A percentile compares a stretch with the other conserved stretches of the same genome.
phyloP scores from a whole-genome alignment of 2,113 vertebrate species.

The Fulica atra region DNA sequence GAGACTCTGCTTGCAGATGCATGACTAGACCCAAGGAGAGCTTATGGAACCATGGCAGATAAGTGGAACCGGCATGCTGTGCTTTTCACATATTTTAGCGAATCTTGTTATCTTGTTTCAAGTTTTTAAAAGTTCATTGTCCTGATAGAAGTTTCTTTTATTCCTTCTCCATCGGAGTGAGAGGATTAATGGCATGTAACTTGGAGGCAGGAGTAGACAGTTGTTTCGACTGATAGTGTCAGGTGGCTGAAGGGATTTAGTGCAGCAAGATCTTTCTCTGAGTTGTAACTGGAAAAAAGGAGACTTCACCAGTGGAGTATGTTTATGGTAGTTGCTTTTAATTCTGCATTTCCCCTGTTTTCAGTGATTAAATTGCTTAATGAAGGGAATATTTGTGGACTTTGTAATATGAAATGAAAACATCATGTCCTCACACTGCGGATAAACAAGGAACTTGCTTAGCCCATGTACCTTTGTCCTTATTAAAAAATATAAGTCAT shows the following conservation, averaged over 20 bases:
- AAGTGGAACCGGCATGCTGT: not conserved
- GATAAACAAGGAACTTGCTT: not conserved
- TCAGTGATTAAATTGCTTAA: not conserved
- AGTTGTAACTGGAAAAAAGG: not conserved
- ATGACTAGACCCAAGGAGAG: not conserved
- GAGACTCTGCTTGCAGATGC: not conserved
- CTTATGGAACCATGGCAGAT: not conserved
- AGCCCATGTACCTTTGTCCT: not conserved
- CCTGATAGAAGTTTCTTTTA: not conserved
- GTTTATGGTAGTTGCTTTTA: not conserved
- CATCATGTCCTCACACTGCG: accelerated
- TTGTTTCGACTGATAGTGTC: not conserved
- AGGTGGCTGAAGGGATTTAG: not conserved
- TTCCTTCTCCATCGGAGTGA: not conserved
- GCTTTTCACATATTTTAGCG: not conserved
- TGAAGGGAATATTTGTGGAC: not conserved
- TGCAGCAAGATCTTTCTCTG: not conserved
- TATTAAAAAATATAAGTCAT: not conserved
- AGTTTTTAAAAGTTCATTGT: not conserved
- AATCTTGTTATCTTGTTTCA: not conserved
- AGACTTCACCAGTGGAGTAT: not conserved
- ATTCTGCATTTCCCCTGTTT: not conserved
- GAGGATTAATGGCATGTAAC: not conserved
- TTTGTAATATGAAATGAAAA: not conserved
- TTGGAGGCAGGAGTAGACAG: not conserved